Evolutionary conservation across 2,113 vertebrate genomes (phyloP).

Genomic region (Upupa epops): DNA sequence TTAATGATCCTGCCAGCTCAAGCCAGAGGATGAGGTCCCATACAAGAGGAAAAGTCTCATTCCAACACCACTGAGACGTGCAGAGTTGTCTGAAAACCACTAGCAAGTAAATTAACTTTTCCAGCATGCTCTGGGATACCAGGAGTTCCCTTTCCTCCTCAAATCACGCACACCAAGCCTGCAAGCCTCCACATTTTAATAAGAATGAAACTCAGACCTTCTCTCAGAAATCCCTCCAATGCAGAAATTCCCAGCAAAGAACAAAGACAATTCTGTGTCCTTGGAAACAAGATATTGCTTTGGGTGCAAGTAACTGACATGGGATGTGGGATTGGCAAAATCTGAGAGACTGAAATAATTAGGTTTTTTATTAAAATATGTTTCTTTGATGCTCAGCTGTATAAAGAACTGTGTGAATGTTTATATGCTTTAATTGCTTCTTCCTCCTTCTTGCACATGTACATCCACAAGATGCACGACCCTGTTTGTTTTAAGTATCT

Average conservation of each 20-base stretch:
- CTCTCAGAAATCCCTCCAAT: constrained; percentile 14
- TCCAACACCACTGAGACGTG: background rate
- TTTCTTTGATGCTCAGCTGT: constrained; percentile 8
- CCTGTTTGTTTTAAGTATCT: background rate
- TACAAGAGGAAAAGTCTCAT: background rate
- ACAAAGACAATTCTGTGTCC: constrained; percentile 18
- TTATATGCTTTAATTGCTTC: background rate
- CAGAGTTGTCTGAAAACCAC: background rate
- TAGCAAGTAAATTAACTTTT: background rate
- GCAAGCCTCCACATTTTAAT: background rate
- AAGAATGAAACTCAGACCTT: background rate
- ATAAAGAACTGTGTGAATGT: background rate
- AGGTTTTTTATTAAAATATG: constrained; percentile 44
- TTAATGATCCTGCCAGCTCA: background rate
- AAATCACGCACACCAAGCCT: background rate
- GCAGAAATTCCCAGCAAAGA: constrained; percentile 38
- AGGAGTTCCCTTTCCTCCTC: background rate
- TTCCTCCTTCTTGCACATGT: background rate
- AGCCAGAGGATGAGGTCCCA: background rate
- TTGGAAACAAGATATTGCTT: constrained; percentile 60
- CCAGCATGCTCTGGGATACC: background rate
- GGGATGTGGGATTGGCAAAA: constrained; percentile 21
- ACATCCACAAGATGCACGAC: background rate
- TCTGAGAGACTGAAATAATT: constrained; percentile 42
- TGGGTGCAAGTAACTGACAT: constrained; percentile 42